These are phyloP conservation scores for Kryphioiulus occultus DNA, from an alignment of 2,888 invertebrate genomes.

Conservation along the genomic window DNA sequence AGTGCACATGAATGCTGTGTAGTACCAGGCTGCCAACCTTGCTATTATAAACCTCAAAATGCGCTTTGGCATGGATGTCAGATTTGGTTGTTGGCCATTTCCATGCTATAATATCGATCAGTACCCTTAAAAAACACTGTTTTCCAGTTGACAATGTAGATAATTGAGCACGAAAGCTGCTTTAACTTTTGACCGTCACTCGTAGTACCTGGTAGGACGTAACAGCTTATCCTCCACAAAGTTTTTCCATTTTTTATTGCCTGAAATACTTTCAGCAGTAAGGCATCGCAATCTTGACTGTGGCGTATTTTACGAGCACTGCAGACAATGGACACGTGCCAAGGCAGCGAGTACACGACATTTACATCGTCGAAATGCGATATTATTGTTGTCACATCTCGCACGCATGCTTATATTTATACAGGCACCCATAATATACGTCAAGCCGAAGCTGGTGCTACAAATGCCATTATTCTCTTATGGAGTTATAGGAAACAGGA, in stretches of 20 bases:
- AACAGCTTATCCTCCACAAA: not conserved
- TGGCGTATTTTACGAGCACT: slow-evolving; percentile 33
- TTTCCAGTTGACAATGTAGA: not conserved
- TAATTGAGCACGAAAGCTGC: not conserved
- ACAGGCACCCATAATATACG: slow-evolving; percentile 7
- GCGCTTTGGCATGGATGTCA: too few relatives aligned
- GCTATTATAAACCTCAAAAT: too few relatives aligned
- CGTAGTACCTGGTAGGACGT: not conserved
- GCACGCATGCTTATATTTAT: slow-evolving; percentile 40
- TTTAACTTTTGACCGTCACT: not conserved
- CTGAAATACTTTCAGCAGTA: not conserved
- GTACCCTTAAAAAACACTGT: too few relatives aligned
- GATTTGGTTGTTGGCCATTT: too few relatives aligned
- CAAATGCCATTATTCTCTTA: slow-evolving; percentile 41
- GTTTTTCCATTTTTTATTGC: slow-evolving; percentile 14
- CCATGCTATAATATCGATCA: too few relatives aligned
- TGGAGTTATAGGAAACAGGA: slow-evolving; percentile 43
- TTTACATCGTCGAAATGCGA: slow-evolving; percentile 39
- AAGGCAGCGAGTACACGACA: slow-evolving; percentile 28
- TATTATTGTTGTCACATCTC: slow-evolving; percentile 39
- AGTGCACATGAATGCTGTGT: too few relatives aligned
- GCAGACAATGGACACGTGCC: slow-evolving; percentile 35
- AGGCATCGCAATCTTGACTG: not conserved
- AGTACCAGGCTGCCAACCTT: too few relatives aligned
- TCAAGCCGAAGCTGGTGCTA: slow-evolving; percentile 17